These are phyloP conservation scores for Catocala nupta DNA, from an alignment of 2,888 invertebrate genomes.

Conservation along the genomic window DNA sequence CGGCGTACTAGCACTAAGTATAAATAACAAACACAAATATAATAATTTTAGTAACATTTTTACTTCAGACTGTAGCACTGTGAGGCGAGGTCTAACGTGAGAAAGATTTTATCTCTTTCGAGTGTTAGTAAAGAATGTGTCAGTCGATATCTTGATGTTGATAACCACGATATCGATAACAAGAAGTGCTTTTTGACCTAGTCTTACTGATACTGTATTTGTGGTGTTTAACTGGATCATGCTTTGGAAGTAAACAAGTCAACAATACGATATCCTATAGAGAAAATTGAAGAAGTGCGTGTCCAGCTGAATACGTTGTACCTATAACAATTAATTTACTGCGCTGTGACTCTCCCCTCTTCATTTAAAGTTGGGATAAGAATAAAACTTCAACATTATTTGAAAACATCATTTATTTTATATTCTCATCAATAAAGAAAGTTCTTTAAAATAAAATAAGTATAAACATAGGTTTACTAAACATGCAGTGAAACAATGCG, in stretches of 20 bases:
- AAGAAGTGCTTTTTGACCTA: conserved; percentile 45
- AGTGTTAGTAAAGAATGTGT: conserved; percentile 27
- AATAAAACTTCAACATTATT: conserved; percentile 63
- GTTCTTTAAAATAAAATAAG: conserved; percentile 84
- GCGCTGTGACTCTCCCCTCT: too few relatives aligned
- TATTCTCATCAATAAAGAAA: conserved; percentile 84
- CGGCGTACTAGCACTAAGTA: conserved; percentile 53
- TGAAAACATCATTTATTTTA: conserved; percentile 87
- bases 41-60: conserved; percentile 62
- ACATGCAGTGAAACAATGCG: conserved; percentile 75
- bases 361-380: conserved; percentile 5
- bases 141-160: conserved; percentile 39
- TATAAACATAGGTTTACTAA: conserved; percentile 80
- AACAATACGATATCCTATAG: too few relatives aligned
- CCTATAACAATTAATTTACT: too few relatives aligned
- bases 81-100: conserved; percentile 42
- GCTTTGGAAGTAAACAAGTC: too few relatives aligned
- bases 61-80: neutral
- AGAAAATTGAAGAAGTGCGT: too few relatives aligned
- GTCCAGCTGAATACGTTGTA: too few relatives aligned
- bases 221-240: too few relatives aligned
- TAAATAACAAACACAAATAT: conserved; percentile 56
- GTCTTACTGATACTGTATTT: conserved; percentile 10
- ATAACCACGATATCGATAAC: conserved; percentile 39
- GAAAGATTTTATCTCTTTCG: conserved; percentile 55